Evolutionary conservation across 2,888 invertebrate species (phyloP).

Genomic region (Vesta saturnalis): DNA sequence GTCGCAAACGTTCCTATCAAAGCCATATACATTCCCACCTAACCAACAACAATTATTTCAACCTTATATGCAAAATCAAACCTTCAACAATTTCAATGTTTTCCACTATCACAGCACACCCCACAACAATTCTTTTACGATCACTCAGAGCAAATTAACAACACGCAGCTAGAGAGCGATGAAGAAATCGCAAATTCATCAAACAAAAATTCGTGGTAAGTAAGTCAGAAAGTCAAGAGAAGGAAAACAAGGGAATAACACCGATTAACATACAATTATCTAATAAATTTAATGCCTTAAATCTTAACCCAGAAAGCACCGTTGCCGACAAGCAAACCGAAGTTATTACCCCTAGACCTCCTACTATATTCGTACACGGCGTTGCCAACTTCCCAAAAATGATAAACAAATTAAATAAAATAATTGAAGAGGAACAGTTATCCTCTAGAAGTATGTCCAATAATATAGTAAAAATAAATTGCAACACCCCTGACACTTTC

Average conservation of each 20-base stretch:
- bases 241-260: not conserved
- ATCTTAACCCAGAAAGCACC: not conserved
- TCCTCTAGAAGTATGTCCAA: not conserved
- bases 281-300: not conserved
- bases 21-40: not conserved
- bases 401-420: not conserved
- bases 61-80: not conserved
- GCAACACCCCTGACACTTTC: not conserved
- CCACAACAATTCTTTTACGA: too few species aligned
- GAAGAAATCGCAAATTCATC: too few species aligned
- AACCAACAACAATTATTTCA: not conserved
- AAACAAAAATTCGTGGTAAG: too few species aligned
- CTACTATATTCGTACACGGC: not conserved
- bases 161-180: too few species aligned
- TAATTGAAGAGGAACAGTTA: not conserved
- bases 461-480: not conserved
- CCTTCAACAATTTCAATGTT: not conserved
- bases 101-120: not conserved
- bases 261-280: not conserved
- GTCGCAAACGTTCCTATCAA: not conserved
- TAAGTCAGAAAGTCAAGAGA: too few species aligned
- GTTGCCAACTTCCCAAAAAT: too few species aligned
- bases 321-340: not conserved
- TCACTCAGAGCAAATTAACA: too few species aligned
- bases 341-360: not conserved